Percentiles rank a stretch among this genome's conserved stretches.
These are phyloP conservation scores for Pithys albifrons DNA, from an alignment of 2,113 vertebrate species.

Conservation along the genomic window DNA sequence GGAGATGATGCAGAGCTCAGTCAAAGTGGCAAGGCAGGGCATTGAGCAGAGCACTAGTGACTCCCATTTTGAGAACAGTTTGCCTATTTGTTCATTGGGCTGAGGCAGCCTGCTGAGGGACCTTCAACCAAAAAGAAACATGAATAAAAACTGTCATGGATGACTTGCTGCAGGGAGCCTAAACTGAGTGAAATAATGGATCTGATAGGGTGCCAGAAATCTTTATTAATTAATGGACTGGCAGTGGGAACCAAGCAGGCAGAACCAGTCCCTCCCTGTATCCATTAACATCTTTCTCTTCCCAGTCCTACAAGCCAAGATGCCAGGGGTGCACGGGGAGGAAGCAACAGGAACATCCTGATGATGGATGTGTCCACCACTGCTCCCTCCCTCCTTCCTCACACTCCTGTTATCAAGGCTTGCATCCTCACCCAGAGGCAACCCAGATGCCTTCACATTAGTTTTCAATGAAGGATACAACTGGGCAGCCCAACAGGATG, in stretches of 20 bases:
- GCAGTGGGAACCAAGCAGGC: neutral
- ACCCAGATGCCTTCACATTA: neutral
- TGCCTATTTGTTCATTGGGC: neutral
- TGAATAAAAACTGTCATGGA: neutral
- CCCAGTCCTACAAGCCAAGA: neutral
- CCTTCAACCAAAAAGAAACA: neutral
- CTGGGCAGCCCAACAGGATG: neutral
- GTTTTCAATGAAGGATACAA: neutral
- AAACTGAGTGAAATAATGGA: neutral
- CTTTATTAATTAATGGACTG: neutral
- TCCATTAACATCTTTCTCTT: neutral
- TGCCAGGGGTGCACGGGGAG: rapidly evolving
- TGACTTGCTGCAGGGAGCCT: neutral
- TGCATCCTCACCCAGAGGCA: neutral
- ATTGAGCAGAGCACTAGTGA: rapidly evolving
- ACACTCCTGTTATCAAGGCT: rapidly evolving
- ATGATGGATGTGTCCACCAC: rapidly evolving
- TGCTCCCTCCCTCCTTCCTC: neutral
- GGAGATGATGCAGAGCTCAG: neutral
- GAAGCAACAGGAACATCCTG: neutral
- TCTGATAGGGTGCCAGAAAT: neutral
- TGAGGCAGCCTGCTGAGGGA: neutral
- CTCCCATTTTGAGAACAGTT: neutral
- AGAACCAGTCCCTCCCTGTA: neutral
- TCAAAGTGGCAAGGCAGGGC: neutral